A percentile compares a stretch with the other conserved stretches of the same genome.
phyloP scores from a whole-genome alignment of 2,113 vertebrate species.

The Cyprinodon variegatus region DNA sequence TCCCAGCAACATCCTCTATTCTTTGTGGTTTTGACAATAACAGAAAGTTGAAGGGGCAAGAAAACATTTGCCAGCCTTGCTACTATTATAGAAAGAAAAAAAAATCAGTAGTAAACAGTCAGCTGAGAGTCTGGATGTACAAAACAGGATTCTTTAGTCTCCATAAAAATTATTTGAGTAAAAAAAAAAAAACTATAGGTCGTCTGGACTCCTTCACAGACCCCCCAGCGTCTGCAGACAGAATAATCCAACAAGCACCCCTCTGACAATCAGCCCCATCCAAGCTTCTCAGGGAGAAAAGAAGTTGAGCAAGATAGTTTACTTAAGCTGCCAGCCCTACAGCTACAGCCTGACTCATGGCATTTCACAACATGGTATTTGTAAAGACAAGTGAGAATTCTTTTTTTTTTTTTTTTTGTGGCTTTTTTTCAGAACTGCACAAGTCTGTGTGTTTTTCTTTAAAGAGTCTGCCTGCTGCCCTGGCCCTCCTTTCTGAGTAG shows the following conservation, averaged over 20 bases:
- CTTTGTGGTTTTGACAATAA: background rate
- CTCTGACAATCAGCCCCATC: conserved; percentile 36
- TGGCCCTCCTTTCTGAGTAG: background rate
- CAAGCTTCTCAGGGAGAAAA: conserved; percentile 13
- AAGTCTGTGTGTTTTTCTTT: background rate
- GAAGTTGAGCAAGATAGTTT: conserved; percentile 31
- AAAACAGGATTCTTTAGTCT: background rate
- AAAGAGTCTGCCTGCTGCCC: background rate
- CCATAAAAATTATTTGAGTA: conserved; percentile 10
- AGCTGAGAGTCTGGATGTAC: background rate
- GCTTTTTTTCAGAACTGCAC: background rate
- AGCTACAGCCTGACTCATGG: conserved; percentile 40
- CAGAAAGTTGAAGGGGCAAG: background rate
- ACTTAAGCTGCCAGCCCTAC: conserved; percentile 4
- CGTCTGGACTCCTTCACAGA: conserved; percentile 44
- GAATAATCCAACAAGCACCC: conserved; percentile 18
- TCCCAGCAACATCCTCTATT: background rate
- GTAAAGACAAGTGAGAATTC: background rate
- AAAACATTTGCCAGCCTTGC: background rate
- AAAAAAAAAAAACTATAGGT: conserved; percentile 42
- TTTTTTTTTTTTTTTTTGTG: background rate
- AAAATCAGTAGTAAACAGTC: background rate
- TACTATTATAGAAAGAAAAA: background rate
- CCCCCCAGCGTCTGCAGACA: conserved; percentile 21
- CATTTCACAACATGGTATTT: background rate